phyloP scores from a whole-genome alignment of 2,888 invertebrate genomes.

The Nemapogon koenigi region DNA sequence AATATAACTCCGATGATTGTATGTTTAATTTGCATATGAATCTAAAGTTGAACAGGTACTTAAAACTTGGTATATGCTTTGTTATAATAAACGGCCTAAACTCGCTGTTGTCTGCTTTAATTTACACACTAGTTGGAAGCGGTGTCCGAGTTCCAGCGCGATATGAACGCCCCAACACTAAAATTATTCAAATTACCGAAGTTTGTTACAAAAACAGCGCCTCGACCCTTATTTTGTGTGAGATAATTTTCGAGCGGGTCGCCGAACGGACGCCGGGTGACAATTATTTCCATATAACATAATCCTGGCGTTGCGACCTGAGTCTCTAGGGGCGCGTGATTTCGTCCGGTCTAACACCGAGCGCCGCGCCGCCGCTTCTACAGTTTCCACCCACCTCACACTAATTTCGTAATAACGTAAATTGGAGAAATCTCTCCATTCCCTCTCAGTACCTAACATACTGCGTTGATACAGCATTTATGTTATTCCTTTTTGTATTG shows the following conservation, averaged over 20 bases:
- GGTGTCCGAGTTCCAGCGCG: conserved; percentile 23
- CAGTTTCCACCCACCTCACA: conserved; percentile 1
- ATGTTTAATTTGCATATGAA: too few relatives aligned
- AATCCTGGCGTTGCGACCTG: conserved; percentile 45
- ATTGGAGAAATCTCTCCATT: conserved; percentile 38
- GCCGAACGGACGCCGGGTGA: conserved; percentile 37
- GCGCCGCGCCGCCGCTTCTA: conserved; percentile 7
- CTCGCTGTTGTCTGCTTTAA: conserved; percentile 4
- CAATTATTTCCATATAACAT: conserved; percentile 58
- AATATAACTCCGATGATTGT: too few relatives aligned
- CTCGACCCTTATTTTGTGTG: conserved; percentile 39
- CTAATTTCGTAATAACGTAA: conserved; percentile 40
- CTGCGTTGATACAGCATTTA: too few relatives aligned
- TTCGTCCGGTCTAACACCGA: conserved; percentile 23
- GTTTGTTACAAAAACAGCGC: conserved; percentile 36
- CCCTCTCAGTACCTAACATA: too few relatives aligned
- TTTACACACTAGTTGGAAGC: conserved; percentile 1
- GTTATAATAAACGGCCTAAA: too few relatives aligned
- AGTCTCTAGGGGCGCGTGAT: conserved; percentile 43
- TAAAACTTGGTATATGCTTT: too few relatives aligned
- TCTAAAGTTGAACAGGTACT: too few relatives aligned
- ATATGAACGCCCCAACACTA: conserved; percentile 24
- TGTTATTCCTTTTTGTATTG: too few relatives aligned
- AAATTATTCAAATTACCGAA: conserved; percentile 48
- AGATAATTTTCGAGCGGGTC: conserved; percentile 37